phyloP scores from a whole-genome alignment of 2,888 invertebrate species.

The Panzeria rudis region DNA sequence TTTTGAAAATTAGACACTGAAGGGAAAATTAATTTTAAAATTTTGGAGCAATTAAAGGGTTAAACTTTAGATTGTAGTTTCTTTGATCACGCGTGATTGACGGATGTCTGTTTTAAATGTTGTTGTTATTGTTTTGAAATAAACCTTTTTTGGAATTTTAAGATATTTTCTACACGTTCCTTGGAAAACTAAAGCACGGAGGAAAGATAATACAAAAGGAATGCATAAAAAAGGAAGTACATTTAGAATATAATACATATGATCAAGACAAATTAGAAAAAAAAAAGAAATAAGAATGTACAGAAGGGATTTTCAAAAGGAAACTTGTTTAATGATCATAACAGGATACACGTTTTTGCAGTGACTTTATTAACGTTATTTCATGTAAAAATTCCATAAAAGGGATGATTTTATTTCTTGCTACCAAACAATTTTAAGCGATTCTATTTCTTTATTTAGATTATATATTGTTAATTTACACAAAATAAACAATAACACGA shows the following conservation, averaged over 20 bases:
- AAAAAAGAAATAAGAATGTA: not conserved
- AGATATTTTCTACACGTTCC: not conserved
- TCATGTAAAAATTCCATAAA: not conserved
- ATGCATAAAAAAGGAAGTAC: too few relatives aligned
- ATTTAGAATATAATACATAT: too few relatives aligned
- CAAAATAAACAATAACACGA: slow-evolving; percentile 46
- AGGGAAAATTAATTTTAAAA: not conserved
- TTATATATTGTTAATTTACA: slow-evolving; percentile 20
- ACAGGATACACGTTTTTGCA: slow-evolving; percentile 20
- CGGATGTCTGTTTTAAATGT: not conserved
- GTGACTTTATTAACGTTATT: too few relatives aligned
- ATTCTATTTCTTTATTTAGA: not conserved
- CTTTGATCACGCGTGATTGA: too few relatives aligned
- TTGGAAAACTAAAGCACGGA: not conserved
- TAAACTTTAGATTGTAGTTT: not conserved
- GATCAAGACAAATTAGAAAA: too few relatives aligned
- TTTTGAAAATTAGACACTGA: slow-evolving; percentile 10
- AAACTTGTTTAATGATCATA: slow-evolving; percentile 25
- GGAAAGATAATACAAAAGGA: not conserved
- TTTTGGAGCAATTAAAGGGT: slow-evolving; percentile 8
- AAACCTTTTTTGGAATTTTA: not conserved
- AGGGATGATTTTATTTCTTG: slow-evolving; percentile 29
- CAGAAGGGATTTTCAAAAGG: not conserved
- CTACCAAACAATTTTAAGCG: not conserved
- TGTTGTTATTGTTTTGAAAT: not conserved